Base-by-base conservation (phyloP, 2,113 vertebrate species). In the Syngnathus floridae region DNA sequence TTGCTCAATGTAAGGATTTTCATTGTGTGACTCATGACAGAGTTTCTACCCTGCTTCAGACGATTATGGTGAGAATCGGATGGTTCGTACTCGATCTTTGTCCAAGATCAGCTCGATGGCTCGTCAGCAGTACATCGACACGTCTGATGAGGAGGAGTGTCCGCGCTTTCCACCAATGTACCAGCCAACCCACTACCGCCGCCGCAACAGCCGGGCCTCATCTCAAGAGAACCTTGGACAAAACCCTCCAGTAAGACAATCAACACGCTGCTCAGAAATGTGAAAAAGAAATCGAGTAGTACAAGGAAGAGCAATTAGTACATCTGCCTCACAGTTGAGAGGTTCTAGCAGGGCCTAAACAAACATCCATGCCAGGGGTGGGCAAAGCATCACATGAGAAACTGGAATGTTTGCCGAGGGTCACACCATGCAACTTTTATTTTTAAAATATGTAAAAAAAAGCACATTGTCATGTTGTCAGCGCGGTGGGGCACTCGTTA, bases 71-170 rank as follows among this genome's bases (percentile, higher is more conserved):
- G 86, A 87, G 0, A 86, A 22, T 73, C 55, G 83, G 52, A 88
- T 91, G 81, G 84, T 86, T 14, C 79, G 78, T 5, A 68, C 90
- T 21, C 89, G 88, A 22, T 91, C 91, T 26, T 81, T 91, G 51
- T 91, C 91, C 7, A 91, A 88, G 86, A 88, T 90, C 73, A 86
- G 79, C 72, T 84, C 86, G 0, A 74, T 87, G 0, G 57, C 76
- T 2, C 73, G 62, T 0, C 72, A 89, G 0, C 85, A 86, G 58
- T 92, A 91, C 62, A 76, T 90, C 63, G 96, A 96, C 89, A 94
- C 92, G 5, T 98, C 94, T 0, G 94, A 95, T 0, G 94, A 96
- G 55, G 94, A 97, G 0, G 16, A 84, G 7, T 64, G 70, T 37
- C 82, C 67, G 13, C 72, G 81, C 4, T 66, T 54, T 62, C 79